Conservation (phyloP, 2,113 vertebrate species). For the Bubo blakistoni region DNA sequence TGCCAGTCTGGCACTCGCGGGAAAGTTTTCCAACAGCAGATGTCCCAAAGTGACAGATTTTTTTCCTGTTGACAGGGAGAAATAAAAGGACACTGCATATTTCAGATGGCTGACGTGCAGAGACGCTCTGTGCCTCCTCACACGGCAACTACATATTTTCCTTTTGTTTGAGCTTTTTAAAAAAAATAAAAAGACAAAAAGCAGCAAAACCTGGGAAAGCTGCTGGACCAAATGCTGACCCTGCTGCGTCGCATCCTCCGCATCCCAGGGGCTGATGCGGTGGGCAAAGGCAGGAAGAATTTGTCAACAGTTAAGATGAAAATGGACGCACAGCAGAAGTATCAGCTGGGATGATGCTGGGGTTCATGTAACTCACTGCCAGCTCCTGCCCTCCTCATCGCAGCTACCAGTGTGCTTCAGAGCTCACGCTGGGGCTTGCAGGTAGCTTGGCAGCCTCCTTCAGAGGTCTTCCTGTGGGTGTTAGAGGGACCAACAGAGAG, state of each 20-base stretch:
- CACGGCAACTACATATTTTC: background rate
- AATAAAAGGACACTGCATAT: conserved; percentile 38
- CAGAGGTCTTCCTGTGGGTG: no score
- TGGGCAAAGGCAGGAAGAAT: background rate
- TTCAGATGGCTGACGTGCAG: background rate
- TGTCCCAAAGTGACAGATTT: conserved; percentile 48
- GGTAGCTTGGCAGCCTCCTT: background rate
- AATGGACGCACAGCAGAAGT: background rate
- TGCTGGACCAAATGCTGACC: background rate
- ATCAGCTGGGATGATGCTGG: background rate
- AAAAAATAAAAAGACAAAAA: background rate
- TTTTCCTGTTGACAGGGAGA: background rate
- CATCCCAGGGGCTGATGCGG: background rate
- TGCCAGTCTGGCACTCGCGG: conserved; percentile 67
- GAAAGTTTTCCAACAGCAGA: conserved; percentile 67
- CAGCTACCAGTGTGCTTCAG: background rate
- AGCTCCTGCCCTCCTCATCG: background rate
- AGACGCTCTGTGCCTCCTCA: background rate
- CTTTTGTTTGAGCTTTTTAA: background rate
- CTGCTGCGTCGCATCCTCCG: rapidly evolving
- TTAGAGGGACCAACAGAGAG: background rate
- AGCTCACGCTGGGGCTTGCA: rapidly evolving
- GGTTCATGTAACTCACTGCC: background rate
- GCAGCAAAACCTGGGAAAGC: background rate
- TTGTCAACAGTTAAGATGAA: background rate